A percentile compares a stretch with the other conserved stretches of the same genome.
Conservation (phyloP, 2,888 invertebrate species). For the Drosophila aldrichi region DNA sequence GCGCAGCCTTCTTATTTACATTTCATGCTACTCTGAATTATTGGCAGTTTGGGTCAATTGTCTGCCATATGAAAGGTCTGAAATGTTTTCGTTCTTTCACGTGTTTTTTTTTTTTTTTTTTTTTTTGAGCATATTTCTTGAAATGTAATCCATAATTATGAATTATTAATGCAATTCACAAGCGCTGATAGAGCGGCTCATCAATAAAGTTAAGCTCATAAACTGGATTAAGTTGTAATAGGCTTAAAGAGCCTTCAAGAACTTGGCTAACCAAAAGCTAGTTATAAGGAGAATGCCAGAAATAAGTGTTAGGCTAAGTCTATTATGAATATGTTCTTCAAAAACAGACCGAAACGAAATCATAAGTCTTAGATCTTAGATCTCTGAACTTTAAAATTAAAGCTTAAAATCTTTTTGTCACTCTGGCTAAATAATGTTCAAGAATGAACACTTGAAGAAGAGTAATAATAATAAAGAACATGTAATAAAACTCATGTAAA, state of each 20-base stretch:
- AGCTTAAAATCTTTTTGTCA: background rate
- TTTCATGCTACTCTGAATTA: conserved; percentile 74
- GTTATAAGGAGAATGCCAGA: background rate
- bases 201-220: background rate
- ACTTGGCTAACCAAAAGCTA: background rate
- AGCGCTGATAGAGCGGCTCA: background rate
- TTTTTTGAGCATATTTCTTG: conserved; percentile 3
- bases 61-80: conserved; percentile 57
- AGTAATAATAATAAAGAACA: background rate
- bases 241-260: background rate
- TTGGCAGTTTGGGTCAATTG: conserved; percentile 80
- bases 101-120: conserved; percentile 5
- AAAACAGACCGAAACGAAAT: too few relatives aligned
- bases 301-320: background rate
- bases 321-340: background rate
- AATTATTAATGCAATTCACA: conserved; percentile 18
- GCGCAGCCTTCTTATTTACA: conserved; percentile 73
- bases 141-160: conserved; percentile 12
- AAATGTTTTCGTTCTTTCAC: conserved; percentile 34
- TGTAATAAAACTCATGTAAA: background rate
- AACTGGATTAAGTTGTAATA: conserved; percentile 14
- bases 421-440: background rate
- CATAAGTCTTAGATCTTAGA: too few relatives aligned
- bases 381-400: background rate
- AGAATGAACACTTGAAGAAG: background rate